Evolutionary conservation across 2,888 invertebrate species (phyloP), one percentile per base, ranked within the genome.

Genomic region (Stramonita haemastoma): DNA sequence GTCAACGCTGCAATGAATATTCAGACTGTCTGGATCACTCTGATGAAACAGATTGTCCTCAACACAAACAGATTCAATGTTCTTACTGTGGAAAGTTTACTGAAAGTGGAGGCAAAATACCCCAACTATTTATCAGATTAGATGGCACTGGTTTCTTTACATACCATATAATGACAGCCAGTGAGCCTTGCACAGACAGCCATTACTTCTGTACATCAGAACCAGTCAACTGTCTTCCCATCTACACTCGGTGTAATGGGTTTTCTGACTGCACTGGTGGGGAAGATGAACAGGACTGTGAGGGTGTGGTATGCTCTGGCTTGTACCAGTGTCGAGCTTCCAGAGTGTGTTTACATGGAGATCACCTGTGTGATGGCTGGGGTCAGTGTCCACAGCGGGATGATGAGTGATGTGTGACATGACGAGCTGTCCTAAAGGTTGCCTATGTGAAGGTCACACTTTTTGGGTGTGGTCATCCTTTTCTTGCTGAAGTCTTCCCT

Each of bases 181-280:
- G 46, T 46, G 46, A 46, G 46, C 46, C 46, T 46, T 46, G 46
- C 46, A 2, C 46, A 5, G 46, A 46, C 46, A 46, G 46, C 46
- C 46, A 46, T 46, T 46, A 46, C 46, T 8, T 46, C 46, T 46
- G 46, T 5, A n/a, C n/a, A 46, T 46, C 46, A 46, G 46, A 46
- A 46, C 46, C 46, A 46, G 46, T 46, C 15, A 34, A 34, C 79
- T 79, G 79, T 34, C 79, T 79, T 17, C 79, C 79, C 32, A 22
- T 79, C 79, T 79, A 79, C 79, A 79, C 79, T 32, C 79, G 79
- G 32, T 79, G 79, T 19, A 79, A 79, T n/a, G 79, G n/a, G 19
- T 79, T 79, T 6, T 22, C 79, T 79, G 79, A 79, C 79, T 79
- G 79, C 22, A 0, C 34, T 79, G 29, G 34, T n/a, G 79, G 79